phyloP scores from a whole-genome alignment of 2,797 vertebrate genomes.

The Cryptoprocta ferox region DNA sequence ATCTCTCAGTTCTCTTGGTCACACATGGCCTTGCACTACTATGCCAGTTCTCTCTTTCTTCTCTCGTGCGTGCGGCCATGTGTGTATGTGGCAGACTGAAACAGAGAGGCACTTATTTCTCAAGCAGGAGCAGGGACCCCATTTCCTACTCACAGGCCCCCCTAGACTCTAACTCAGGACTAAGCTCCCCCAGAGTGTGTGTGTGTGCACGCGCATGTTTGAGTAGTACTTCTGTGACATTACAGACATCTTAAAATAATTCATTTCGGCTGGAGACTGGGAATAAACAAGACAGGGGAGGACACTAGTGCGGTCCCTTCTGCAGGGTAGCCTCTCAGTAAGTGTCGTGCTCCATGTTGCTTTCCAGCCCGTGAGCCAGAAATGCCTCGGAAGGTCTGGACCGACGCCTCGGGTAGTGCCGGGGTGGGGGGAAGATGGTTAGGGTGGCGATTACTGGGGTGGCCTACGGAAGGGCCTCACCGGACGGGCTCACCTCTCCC shows the following conservation, averaged over 20 bases:
- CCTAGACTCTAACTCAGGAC: neutral
- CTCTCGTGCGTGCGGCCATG: accelerated
- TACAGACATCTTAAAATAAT: neutral
- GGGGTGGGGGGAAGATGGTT: accelerated
- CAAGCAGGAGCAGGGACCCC: neutral
- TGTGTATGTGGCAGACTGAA: neutral
- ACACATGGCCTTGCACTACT: neutral
- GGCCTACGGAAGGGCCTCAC: neutral
- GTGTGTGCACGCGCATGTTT: neutral
- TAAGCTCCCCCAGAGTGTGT: neutral
- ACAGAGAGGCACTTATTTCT: neutral
- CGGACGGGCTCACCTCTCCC: neutral
- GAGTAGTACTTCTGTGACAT: neutral
- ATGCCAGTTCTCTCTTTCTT: neutral
- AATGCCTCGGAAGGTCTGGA: neutral
- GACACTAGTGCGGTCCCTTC: neutral
- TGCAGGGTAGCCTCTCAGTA: neutral
- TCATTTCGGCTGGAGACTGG: neutral
- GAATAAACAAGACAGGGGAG: neutral
- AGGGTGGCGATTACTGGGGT: neutral
- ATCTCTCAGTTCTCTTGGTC: neutral
- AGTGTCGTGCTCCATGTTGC: neutral
- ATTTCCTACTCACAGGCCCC: neutral
- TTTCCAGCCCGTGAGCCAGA: neutral
- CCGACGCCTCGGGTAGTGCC: accelerated